Base-by-base conservation (phyloP, 2,797 vertebrate genomes). In the Hydrophis major region DNA sequence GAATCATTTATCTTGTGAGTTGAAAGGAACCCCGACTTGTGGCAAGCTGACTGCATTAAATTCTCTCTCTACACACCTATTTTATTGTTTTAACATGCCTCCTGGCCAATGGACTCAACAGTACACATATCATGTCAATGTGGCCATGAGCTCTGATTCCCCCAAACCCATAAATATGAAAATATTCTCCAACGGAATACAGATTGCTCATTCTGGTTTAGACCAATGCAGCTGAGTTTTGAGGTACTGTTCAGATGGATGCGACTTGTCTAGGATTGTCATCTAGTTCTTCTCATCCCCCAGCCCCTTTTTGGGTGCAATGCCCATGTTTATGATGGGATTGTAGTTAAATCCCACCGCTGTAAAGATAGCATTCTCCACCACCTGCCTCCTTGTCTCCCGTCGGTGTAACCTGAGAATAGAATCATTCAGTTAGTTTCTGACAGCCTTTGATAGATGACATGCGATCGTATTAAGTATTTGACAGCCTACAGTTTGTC, bases 391-490 rank as follows among this genome's bases (percentile, higher is more conserved):
- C 10, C 10, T 6, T 63, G 8, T 83, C 20, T 28, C 14, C 27
- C 5, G 12, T 59, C n/a, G 13, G 27, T 37, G 27, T 90, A 69
- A 69, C 28, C 56, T 66, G 27, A 90, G 83, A 16, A 69, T 74
- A 87, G 83, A 57, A 74, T 92, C 63, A 47, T 27, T 66, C 57
- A 53, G 61, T 66, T 63, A 74, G 61, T 18, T 69, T 74, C 55
- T 90, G 89, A 60, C 55, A 90, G 37, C 25, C 55, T 59, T 93
- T 93, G 89, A 93, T 60, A 74, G 63, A 93, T 59, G 28, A 74
- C 60, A 53, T 59, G 83, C 61, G 16, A 59, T 56, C 87, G 61
- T 88, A 47, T 87, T 74, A 59, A 88, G 55, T 6, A 66, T 89
- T 92, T 86, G 74, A 63, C 57, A 86, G 50, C 74, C 83, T 60